phyloP scores from a whole-genome alignment of 2,797 vertebrate species.

The Parauchenoglanis ngamensis region DNA sequence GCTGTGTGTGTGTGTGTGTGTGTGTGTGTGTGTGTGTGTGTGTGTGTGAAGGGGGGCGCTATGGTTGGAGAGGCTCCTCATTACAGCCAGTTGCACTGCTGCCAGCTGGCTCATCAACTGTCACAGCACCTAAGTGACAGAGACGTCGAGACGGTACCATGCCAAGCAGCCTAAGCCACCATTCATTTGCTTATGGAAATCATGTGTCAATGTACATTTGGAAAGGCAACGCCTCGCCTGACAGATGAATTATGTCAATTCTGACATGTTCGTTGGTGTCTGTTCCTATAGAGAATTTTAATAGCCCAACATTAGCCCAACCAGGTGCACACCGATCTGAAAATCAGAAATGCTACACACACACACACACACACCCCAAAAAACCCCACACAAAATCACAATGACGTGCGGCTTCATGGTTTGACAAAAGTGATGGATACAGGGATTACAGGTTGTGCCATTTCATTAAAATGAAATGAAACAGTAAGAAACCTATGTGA shows the following conservation, averaged over 20 bases:
- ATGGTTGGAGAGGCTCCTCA: conserved; percentile 48
- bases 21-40: neutral
- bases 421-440: neutral
- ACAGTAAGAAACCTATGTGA: neutral
- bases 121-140: conserved; percentile 66
- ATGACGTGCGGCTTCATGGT: neutral
- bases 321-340: conserved; percentile 23
- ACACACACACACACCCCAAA: neutral
- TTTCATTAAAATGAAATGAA: neutral
- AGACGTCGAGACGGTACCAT: conserved; percentile 55
- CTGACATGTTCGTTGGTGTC: conserved; percentile 51
- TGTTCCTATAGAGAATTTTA: conserved; percentile 24
- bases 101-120: conserved; percentile 66
- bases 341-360: neutral
- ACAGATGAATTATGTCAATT: conserved; percentile 64
- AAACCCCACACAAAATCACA: neutral
- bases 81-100: conserved; percentile 56
- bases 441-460: neutral
- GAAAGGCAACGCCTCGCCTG: conserved; percentile 53
- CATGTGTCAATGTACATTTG: conserved; percentile 67
- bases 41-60: neutral
- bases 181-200: conserved; percentile 72
- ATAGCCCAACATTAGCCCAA: conserved; percentile 11
- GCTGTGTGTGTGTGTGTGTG: neutral
- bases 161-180: conserved; percentile 67